Percentiles rank a stretch among this genome's conserved stretches.
Conservation (phyloP, 2,797 vertebrate species). For the Anabacerthia variegaticeps region DNA sequence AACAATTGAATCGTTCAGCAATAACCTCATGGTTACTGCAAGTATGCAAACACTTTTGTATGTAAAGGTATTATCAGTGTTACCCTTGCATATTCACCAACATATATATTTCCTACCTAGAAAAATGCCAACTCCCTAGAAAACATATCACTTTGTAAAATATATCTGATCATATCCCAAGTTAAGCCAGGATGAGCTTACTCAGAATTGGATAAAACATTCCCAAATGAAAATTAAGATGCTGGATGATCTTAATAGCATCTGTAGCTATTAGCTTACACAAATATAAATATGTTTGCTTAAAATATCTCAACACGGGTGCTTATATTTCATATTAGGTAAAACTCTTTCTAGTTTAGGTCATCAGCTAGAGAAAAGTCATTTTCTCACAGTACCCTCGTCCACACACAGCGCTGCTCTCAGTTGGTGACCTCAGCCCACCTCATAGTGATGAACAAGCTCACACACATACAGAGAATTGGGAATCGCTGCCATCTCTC, state of each 20-base stretch:
- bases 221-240: background rate
- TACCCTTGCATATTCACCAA: background rate
- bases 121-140: background rate
- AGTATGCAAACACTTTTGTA: background rate
- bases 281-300: background rate
- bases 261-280: background rate
- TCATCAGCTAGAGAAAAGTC: background rate
- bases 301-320: background rate
- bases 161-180: background rate
- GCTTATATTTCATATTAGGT: background rate
- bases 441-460: accelerated
- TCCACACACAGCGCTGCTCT: background rate
- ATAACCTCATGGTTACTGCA: background rate
- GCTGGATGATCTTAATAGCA: background rate
- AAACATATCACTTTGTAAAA: background rate
- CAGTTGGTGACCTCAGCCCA: background rate
- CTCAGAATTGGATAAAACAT: background rate
- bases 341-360: background rate
- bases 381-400: background rate
- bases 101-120: background rate
- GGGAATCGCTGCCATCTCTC: background rate
- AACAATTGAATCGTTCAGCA: background rate
- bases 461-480: background rate
- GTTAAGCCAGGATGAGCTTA: background rate
- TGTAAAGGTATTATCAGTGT: background rate